Percentiles rank a stretch among this genome's conserved stretches.
phyloP scores from a whole-genome alignment of 2,888 invertebrate genomes.

The Agonum fuliginosum region DNA sequence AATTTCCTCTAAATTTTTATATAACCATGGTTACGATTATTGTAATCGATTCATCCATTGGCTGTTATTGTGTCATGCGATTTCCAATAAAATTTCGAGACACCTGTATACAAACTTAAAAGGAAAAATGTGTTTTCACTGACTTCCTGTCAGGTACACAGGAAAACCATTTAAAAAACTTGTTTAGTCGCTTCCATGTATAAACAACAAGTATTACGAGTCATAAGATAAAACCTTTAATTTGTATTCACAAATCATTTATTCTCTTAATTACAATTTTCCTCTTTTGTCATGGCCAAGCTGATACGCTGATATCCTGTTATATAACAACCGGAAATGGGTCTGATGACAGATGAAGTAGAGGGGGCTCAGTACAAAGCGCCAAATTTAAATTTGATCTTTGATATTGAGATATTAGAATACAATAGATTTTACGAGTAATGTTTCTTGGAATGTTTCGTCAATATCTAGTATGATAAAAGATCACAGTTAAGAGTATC shows the following conservation, averaged over 20 bases:
- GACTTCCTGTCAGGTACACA: slow-evolving; percentile 13
- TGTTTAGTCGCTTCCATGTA: slow-evolving; percentile 1
- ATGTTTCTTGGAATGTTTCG: neutral
- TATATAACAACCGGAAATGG: neutral
- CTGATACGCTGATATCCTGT: too few species aligned
- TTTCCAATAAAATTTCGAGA: neutral
- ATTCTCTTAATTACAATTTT: slow-evolving; percentile 15
- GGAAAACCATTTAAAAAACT: slow-evolving; percentile 27
- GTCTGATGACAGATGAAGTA: neutral
- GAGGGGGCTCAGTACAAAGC: neutral
- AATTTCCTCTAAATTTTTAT: too few species aligned
- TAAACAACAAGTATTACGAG: slow-evolving; percentile 27
- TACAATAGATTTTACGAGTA: too few species aligned
- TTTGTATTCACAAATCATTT: slow-evolving; percentile 5
- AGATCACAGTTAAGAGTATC: neutral
- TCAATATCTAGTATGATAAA: too few species aligned
- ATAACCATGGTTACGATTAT: too few species aligned
- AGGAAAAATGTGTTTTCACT: slow-evolving; percentile 23
- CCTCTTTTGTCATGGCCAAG: slow-evolving; percentile 5
- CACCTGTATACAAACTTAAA: slow-evolving; percentile 1
- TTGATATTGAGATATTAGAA: neutral
- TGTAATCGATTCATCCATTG: too few species aligned
- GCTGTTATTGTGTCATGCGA: too few species aligned
- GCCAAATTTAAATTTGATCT: too few species aligned
- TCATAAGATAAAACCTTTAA: slow-evolving; percentile 32